Conservation (phyloP, 2,113 vertebrate genomes). For the Apus apus region DNA sequence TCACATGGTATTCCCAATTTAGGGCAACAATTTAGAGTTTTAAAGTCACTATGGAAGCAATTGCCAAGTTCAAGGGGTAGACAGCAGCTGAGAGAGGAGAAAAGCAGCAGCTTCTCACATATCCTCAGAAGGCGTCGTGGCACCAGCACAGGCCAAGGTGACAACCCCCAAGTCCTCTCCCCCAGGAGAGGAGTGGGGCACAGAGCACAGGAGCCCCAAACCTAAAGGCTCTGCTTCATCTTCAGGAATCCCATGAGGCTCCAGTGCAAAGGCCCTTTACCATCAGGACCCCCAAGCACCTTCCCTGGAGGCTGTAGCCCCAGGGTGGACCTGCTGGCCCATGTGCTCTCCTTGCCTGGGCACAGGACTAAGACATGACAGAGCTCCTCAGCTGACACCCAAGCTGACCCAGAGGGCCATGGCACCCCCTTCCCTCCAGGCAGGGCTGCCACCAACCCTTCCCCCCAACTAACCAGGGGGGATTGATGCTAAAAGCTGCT, state of each 20-base stretch:
- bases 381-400: no score
- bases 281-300: no score
- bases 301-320: not conserved
- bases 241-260: not conserved
- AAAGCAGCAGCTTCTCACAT: not conserved
- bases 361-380: accelerated
- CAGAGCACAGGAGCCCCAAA: not conserved
- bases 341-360: accelerated
- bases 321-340: no score
- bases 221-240: not conserved
- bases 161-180: not conserved
- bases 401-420: not conserved
- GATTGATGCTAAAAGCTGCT: not conserved
- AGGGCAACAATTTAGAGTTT: not conserved
- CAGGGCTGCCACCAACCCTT: not conserved
- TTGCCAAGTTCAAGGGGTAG: not conserved
- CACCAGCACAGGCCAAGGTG: not conserved
- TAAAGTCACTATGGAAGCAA: not conserved
- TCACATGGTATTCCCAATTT: not conserved
- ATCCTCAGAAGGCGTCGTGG: not conserved
- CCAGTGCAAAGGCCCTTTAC: no score
- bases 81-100: not conserved
- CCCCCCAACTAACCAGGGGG: accelerated
- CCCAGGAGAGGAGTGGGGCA: accelerated
- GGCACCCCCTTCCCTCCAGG: not conserved